A percentile compares a stretch with the other conserved stretches of the same genome.
phyloP scores from a whole-genome alignment of 92 coral and sea anemone genomes.

The Pocillopora meandrina region DNA sequence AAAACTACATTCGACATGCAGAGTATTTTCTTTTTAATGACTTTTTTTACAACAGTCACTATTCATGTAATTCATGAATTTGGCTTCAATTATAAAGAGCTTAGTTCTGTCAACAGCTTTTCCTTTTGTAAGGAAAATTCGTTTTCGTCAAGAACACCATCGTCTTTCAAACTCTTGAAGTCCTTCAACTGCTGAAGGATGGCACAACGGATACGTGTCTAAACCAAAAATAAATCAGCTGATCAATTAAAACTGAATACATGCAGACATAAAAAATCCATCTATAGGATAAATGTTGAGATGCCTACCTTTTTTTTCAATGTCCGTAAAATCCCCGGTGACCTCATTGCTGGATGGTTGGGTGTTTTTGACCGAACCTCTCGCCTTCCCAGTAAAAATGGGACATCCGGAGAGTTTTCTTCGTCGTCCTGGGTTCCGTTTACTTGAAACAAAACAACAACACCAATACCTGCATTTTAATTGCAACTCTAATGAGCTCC shows the following conservation, averaged over 20 bases:
- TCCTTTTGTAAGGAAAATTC: conserved; percentile 29
- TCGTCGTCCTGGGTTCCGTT: conserved; percentile 8
- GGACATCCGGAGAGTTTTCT: conserved; percentile 5
- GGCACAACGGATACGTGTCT: not conserved
- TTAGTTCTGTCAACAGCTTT: conserved; percentile 2
- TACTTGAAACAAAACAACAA: not conserved
- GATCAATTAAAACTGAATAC: not conserved
- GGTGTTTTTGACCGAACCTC: not conserved
- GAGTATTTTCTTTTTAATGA: conserved; percentile 23
- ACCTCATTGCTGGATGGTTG: not conserved
- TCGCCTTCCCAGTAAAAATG: conserved; percentile 7
- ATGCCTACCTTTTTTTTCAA: conserved; percentile 1
- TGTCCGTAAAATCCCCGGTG: not conserved
- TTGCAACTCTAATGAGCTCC: too few relatives aligned
- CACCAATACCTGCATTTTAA: not conserved
- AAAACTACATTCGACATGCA: conserved; percentile 30
- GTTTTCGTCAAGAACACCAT: conserved; percentile 30
- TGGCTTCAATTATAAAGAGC: conserved; percentile 3
- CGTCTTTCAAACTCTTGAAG: conserved; percentile 39
- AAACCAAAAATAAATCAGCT: not conserved
- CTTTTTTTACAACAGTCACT: conserved; percentile 2
- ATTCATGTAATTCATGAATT: conserved; percentile 2
- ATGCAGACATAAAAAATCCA: not conserved
- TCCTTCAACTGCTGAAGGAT: not conserved
- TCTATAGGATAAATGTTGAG: not conserved